These are phyloP conservation scores for Vulpes lagopus DNA, from an alignment of 2,113 vertebrate species.

Conservation along the genomic window DNA sequence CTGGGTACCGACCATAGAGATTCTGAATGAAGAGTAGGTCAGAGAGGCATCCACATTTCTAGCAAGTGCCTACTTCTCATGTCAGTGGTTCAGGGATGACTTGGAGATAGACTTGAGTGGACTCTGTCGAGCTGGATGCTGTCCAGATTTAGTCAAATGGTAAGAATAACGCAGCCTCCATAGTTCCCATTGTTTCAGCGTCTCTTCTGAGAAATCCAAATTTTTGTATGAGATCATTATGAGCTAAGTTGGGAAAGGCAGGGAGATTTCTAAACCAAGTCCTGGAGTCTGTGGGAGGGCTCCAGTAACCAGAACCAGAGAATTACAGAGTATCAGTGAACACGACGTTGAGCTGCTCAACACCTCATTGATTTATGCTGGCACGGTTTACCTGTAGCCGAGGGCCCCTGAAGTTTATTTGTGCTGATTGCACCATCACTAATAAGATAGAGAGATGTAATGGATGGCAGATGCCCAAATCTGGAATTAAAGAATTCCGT, in stretches of 20 bases:
- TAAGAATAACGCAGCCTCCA: background rate
- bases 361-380: conserved; percentile 68
- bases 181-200: conserved; percentile 7
- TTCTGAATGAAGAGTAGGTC: background rate
- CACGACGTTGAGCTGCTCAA: conserved; percentile 34
- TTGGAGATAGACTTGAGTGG: background rate
- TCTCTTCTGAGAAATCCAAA: conserved; percentile 51
- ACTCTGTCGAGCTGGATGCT: background rate
- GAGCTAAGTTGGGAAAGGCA: conserved; percentile 59
- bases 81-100: background rate
- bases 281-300: conserved; percentile 58
- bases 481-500: conserved; percentile 30
- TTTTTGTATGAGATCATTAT: conserved; percentile 54
- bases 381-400: conserved; percentile 47
- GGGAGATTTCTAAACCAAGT: conserved; percentile 68
- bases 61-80: background rate
- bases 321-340: conserved; percentile 36
- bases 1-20: background rate
- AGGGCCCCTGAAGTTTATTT: conserved; percentile 58
- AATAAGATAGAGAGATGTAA: conserved; percentile 51
- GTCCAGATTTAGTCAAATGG: background rate
- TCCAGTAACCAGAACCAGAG: conserved; percentile 57
- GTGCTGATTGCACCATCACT: conserved; percentile 77
- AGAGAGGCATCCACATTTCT: background rate
- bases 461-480: conserved; percentile 62